Conservation (phyloP, 2,113 vertebrate genomes). For the Tiliqua scincoides region DNA sequence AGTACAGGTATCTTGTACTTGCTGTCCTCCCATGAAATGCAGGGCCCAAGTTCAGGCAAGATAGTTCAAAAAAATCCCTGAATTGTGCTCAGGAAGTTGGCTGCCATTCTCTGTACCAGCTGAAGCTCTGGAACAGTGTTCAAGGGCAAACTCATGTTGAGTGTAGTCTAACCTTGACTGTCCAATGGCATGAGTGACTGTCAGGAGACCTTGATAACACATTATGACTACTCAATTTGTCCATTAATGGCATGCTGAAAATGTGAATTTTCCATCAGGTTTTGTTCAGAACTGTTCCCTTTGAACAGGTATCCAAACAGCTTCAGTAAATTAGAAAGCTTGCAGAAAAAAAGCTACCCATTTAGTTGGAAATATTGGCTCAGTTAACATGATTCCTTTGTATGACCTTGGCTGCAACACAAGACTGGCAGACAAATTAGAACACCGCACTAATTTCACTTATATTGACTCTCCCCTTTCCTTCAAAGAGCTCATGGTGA, state of each 20-base stretch:
- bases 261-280: not conserved
- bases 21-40: not conserved
- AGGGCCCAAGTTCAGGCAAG: not conserved
- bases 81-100: not conserved
- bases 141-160: not conserved
- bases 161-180: not conserved
- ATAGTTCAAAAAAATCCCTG: no score
- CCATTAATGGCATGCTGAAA: not conserved
- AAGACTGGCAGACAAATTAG: not conserved
- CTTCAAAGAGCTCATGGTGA: no score
- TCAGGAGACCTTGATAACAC: not conserved
- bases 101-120: not conserved
- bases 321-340: not conserved
- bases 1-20: not conserved
- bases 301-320: not conserved
- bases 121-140: not conserved
- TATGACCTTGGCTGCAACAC: not conserved
- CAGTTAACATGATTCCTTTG: not conserved
- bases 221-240: not conserved
- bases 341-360: not conserved
- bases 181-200: no score
- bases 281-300: not conserved
- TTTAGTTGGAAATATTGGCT: not conserved
- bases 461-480: not conserved
- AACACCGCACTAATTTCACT: not conserved